Evolutionary conservation across 2,888 invertebrate genomes (phyloP).

Genomic region (Sclerodermus sp.): DNA sequence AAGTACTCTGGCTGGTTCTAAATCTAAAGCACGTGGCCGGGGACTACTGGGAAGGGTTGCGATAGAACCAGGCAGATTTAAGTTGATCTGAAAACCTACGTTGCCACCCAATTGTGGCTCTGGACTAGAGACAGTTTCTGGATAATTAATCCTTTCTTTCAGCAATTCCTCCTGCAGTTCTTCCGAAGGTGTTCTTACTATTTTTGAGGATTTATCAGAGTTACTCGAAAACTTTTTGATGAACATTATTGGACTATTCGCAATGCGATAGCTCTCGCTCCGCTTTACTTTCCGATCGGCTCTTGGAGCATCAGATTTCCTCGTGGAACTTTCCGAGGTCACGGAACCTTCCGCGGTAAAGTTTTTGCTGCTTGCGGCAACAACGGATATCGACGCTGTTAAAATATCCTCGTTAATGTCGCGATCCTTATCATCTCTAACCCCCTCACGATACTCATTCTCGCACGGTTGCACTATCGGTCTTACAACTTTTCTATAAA

Average conservation of each 20-base stretch:
- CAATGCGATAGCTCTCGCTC: slow-evolving; percentile 82
- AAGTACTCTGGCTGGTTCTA: slow-evolving; percentile 68
- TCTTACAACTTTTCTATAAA: slow-evolving; percentile 19
- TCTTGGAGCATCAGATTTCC: slow-evolving; percentile 19
- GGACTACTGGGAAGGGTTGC: slow-evolving; percentile 59
- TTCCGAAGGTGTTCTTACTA: slow-evolving; percentile 51
- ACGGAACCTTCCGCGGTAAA: not conserved
- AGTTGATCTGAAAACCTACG: slow-evolving; percentile 53
- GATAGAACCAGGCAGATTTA: slow-evolving; percentile 24
- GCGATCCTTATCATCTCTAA: not conserved
- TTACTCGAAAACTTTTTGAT: slow-evolving; percentile 60
- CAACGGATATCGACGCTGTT: not conserved
- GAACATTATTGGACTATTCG: slow-evolving; percentile 72
- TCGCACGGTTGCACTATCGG: slow-evolving; percentile 9
- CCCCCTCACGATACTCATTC: slow-evolving; percentile 3
- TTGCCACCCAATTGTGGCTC: slow-evolving; percentile 42
- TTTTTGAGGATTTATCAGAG: slow-evolving; percentile 42
- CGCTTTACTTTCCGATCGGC: slow-evolving; percentile 67
- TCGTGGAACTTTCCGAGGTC: not conserved
- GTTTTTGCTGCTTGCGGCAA: not conserved
- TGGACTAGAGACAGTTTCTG: slow-evolving; percentile 64
- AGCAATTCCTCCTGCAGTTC: slow-evolving; percentile 59
- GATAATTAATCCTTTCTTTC: slow-evolving; percentile 72
- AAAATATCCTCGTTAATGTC: slow-evolving; percentile 5
- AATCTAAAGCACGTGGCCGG: slow-evolving; percentile 67